Evolutionary conservation across 2,113 vertebrate species (phyloP).

Genomic region (Ceratotherium simum): DNA sequence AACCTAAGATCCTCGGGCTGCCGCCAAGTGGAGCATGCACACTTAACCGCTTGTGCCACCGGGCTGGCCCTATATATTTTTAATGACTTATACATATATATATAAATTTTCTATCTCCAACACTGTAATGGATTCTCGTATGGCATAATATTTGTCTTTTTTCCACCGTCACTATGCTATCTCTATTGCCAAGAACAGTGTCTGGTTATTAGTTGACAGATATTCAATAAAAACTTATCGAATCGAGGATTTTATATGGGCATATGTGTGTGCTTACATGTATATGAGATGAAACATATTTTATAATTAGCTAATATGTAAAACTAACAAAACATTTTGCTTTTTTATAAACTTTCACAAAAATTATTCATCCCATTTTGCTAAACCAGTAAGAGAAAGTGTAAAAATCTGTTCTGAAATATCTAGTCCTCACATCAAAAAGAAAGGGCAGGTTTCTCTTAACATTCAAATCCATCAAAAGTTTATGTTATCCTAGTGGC

Average conservation of each 20-base stretch:
- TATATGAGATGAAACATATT: neutral
- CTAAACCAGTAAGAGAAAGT: neutral
- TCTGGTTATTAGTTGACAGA: neutral
- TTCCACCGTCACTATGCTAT: accelerated
- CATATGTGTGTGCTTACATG: neutral
- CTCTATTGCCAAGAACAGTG: neutral
- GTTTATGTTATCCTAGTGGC: neutral
- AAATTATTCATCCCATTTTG: neutral
- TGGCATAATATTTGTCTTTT: neutral
- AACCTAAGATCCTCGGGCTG: too few species aligned
- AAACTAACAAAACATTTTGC: neutral
- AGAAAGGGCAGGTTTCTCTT: neutral
- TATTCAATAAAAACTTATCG: neutral
- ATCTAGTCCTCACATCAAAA: neutral
- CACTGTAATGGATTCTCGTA: neutral
- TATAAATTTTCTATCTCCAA: neutral
- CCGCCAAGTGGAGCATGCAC: too few species aligned
- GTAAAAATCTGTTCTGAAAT: slow-evolving; percentile 13
- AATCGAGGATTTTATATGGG: neutral
- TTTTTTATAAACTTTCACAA: neutral
- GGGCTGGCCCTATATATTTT: neutral
- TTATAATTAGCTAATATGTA: neutral
- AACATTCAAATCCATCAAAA: slow-evolving; percentile 8
- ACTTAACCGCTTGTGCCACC: too few species aligned
- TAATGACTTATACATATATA: neutral